These are phyloP conservation scores for Cetoscarus ocellatus DNA, from an alignment of 2,797 vertebrate species.

Conservation along the genomic window DNA sequence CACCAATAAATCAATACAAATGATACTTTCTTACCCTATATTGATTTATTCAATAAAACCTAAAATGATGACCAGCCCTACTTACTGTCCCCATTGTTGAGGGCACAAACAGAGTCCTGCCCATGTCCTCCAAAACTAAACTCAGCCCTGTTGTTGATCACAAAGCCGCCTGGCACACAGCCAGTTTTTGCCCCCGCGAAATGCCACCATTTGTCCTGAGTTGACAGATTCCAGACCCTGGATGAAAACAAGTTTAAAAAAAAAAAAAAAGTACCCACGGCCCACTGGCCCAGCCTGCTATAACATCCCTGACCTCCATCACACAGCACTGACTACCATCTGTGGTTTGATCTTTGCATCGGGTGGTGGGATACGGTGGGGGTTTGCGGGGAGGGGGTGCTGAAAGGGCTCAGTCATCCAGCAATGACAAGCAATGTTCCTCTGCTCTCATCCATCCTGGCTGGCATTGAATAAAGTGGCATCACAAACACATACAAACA, in stretches of 20 bases:
- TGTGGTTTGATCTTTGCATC: slow-evolving; percentile 68
- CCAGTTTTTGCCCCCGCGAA: slow-evolving; percentile 55
- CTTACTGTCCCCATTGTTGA: slow-evolving; percentile 20
- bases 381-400: background rate
- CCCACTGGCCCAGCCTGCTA: slow-evolving; percentile 36
- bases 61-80: no score
- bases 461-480: slow-evolving; percentile 40
- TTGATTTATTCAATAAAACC: no score
- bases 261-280: slow-evolving; percentile 18
- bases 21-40: no score
- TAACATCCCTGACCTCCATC: slow-evolving; percentile 62
- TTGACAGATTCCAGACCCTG: slow-evolving; percentile 72
- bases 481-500: slow-evolving; percentile 6
- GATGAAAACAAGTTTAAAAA: slow-evolving; percentile 49
- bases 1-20: no score
- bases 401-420: slow-evolving; percentile 76
- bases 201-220: slow-evolving; percentile 73
- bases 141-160: slow-evolving; percentile 64
- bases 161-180: slow-evolving; percentile 54
- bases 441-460: slow-evolving; percentile 53
- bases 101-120: slow-evolving; percentile 37
- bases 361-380: background rate
- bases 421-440: slow-evolving; percentile 69
- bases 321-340: slow-evolving; percentile 53
- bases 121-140: slow-evolving; percentile 66